Conservation (phyloP, 2,888 invertebrate genomes). For the Dasysyrphus tricinctus region DNA sequence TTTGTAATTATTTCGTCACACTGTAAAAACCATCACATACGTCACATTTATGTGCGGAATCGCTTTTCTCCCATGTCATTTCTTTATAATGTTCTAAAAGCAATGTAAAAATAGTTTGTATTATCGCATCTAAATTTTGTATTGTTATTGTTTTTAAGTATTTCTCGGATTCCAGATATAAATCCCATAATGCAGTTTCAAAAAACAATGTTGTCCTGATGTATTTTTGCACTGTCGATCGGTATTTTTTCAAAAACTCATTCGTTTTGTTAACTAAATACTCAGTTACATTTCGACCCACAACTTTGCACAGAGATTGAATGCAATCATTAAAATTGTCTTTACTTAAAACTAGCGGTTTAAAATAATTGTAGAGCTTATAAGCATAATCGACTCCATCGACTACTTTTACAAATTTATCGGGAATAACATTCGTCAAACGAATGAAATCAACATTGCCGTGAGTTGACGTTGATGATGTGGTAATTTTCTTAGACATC, state of each 20-base stretch:
- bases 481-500: neutral
- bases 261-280: constrained; percentile 30
- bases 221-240: constrained; percentile 20
- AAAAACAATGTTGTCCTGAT: constrained; percentile 42
- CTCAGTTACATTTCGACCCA: constrained; percentile 10
- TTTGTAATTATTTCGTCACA: neutral
- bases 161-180: constrained; percentile 39
- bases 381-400: neutral
- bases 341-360: neutral
- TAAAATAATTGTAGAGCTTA: neutral
- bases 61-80: constrained; percentile 18
- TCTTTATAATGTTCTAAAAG: constrained; percentile 41
- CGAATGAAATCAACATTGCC: constrained; percentile 80
- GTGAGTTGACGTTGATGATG: constrained; percentile 75
- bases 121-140: constrained; percentile 20
- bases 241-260: constrained; percentile 12
- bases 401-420: constrained; percentile 46
- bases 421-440: constrained; percentile 79
- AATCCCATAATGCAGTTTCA: constrained; percentile 54
- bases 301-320: neutral
- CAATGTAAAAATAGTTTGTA: neutral
- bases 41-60: constrained; percentile 1
- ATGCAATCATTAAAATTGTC: neutral
- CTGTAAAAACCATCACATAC: constrained; percentile 38
- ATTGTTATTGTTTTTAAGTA: constrained; percentile 16